These are phyloP conservation scores for Enteromius afrohamiltoni DNA, from an alignment of 2,797 vertebrate genomes.

Conservation along the genomic window DNA sequence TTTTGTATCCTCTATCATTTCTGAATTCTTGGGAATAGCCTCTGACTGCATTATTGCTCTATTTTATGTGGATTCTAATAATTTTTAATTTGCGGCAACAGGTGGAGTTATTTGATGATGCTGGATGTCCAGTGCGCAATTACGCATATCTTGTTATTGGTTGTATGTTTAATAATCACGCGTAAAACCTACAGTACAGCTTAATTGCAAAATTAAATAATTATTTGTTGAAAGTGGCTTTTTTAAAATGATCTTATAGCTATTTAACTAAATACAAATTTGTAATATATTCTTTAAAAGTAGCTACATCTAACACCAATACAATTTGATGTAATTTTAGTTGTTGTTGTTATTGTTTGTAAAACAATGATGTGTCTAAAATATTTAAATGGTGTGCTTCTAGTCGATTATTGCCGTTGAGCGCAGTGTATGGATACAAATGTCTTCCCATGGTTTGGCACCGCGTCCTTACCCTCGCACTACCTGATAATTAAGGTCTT, in stretches of 20 bases:
- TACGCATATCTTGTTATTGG: conserved; percentile 33
- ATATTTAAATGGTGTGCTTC: neutral
- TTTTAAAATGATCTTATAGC: neutral
- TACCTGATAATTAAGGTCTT: conserved; percentile 57
- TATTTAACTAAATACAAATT: too few species aligned
- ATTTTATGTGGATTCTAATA: neutral
- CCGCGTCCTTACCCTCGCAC: conserved; percentile 13
- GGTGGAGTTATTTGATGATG: conserved; percentile 29
- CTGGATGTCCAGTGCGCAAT: conserved; percentile 47
- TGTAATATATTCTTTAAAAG: neutral
- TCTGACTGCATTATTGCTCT: neutral
- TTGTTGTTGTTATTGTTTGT: neutral
- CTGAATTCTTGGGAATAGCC: neutral
- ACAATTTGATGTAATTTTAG: neutral
- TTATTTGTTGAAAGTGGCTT: neutral
- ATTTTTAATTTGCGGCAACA: conserved; percentile 16
- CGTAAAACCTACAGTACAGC: neutral
- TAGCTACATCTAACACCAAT: neutral
- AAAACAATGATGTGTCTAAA: neutral
- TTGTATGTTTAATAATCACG: conserved; percentile 7
- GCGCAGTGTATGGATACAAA: conserved; percentile 47
- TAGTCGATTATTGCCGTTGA: conserved; percentile 1
- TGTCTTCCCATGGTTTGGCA: conserved; percentile 58
- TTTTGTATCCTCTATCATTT: conserved; percentile 43
- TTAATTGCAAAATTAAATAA: neutral